A percentile compares a stretch with the other conserved stretches of the same genome.
phyloP scores from a whole-genome alignment of 2,113 vertebrate genomes.

The Tetraodon nigroviridis region DNA sequence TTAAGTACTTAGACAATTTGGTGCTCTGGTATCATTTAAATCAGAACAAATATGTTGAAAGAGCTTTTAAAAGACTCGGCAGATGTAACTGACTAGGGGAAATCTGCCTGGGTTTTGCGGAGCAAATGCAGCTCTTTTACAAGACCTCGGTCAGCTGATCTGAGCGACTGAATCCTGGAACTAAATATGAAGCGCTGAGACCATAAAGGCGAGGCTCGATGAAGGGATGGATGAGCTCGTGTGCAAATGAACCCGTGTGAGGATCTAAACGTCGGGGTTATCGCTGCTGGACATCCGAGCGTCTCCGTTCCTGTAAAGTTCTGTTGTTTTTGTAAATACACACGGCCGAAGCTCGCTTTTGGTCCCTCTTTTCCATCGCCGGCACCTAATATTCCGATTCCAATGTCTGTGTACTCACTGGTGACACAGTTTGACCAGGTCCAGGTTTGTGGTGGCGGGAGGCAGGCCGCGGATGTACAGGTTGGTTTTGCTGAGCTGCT shows the following conservation, averaged over 20 bases:
- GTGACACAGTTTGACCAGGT: slow-evolving; percentile 98
- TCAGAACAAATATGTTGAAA: background rate
- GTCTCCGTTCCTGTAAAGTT: no score
- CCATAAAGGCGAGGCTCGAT: no score
- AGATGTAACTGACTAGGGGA: no score
- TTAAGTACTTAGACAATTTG: background rate
- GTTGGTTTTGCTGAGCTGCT: slow-evolving; percentile 99
- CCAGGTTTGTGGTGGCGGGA: slow-evolving; percentile 95
- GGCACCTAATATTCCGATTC: background rate
- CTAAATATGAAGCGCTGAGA: background rate
- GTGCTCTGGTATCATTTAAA: background rate
- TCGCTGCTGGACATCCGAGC: no score
- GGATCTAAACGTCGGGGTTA: no score
- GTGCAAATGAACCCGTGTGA: background rate
- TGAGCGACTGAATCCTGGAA: background rate
- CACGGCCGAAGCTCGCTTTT: no score
- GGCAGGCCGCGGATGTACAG: slow-evolving; percentile 97
- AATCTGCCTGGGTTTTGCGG: no score
- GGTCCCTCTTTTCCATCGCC: no score
- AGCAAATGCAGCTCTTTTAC: no score
- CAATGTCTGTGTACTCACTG: slow-evolving; percentile 83
- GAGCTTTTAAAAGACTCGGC: background rate
- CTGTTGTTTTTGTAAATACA: no score
- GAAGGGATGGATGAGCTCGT: background rate
- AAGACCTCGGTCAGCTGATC: no score